These are phyloP conservation scores for Phyllotreta cruciferae DNA, from an alignment of 2,888 invertebrate genomes.

Conservation along the genomic window DNA sequence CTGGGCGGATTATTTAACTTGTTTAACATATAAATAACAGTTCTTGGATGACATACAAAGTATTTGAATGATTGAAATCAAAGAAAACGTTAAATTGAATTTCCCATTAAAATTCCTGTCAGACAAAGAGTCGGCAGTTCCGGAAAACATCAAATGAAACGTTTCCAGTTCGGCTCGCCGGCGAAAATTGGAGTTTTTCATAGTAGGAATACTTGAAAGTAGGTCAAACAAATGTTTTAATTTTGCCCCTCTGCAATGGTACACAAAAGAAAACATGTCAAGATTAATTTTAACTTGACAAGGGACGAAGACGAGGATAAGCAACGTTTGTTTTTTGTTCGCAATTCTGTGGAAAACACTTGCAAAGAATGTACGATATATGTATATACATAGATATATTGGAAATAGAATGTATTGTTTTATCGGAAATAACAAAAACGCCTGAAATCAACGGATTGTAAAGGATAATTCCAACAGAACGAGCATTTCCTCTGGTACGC, in stretches of 20 bases:
- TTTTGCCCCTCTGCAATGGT: conserved; percentile 17
- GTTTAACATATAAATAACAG: conserved; percentile 9
- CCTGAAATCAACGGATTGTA: conserved; percentile 11
- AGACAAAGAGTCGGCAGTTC: conserved; percentile 26
- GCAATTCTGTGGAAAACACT: conserved; percentile 9
- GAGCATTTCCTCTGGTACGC: too few species aligned
- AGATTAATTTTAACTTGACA: conserved; percentile 30
- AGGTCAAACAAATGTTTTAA: conserved; percentile 30
- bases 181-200: conserved; percentile 19
- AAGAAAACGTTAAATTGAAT: conserved; percentile 29
- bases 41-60: background rate
- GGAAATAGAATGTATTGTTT: conserved; percentile 11
- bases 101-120: conserved; percentile 32
- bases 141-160: conserved; percentile 34
- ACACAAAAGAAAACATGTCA: conserved; percentile 29
- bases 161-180: conserved; percentile 23
- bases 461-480: background rate
- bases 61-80: conserved; percentile 22
- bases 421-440: conserved; percentile 12
- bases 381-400: background rate
- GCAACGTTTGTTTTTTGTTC: conserved; percentile 17
- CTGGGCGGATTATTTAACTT: background rate
- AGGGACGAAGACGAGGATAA: conserved; percentile 26
- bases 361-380: conserved; percentile 8
- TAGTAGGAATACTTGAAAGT: conserved; percentile 20